Conservation (phyloP, 2,113 vertebrate genomes). For the Prionailurus viverrinus region DNA sequence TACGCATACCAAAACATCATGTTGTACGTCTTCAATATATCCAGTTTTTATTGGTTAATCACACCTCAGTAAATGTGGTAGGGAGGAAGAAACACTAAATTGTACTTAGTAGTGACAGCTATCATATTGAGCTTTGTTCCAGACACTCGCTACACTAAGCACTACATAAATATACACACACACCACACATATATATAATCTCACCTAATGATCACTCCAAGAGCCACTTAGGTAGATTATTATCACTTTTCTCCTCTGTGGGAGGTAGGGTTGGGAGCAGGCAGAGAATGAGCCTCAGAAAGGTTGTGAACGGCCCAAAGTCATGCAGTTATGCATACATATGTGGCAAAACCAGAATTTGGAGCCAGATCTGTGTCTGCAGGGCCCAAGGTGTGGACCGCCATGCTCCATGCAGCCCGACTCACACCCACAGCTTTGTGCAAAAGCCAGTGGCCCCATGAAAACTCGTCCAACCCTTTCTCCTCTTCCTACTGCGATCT, state of each 20-base stretch:
- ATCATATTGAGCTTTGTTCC: not conserved
- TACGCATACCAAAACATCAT: not conserved
- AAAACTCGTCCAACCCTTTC: not conserved
- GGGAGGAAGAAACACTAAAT: not conserved
- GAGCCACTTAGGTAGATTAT: not conserved
- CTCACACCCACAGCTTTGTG: not conserved
- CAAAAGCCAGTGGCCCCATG: not conserved
- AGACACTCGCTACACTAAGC: not conserved
- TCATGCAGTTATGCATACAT: not conserved
- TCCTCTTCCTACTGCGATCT: not conserved
- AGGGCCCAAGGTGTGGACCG: not conserved
- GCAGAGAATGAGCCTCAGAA: not conserved
- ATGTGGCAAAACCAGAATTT: not conserved
- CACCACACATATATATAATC: not conserved
- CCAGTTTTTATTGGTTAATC: not conserved
- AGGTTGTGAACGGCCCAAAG: not conserved
- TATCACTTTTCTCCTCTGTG: not conserved
- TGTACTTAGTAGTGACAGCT: not conserved
- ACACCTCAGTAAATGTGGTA: not conserved
- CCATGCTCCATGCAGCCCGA: rapidly evolving
- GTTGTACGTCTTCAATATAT: not conserved
- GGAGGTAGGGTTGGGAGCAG: not conserved
- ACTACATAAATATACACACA: not conserved
- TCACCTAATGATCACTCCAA: not conserved
- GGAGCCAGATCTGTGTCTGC: not conserved